These are phyloP conservation scores for Pelochelys cantorii DNA, from an alignment of 2,797 vertebrate genomes.

Conservation along the genomic window DNA sequence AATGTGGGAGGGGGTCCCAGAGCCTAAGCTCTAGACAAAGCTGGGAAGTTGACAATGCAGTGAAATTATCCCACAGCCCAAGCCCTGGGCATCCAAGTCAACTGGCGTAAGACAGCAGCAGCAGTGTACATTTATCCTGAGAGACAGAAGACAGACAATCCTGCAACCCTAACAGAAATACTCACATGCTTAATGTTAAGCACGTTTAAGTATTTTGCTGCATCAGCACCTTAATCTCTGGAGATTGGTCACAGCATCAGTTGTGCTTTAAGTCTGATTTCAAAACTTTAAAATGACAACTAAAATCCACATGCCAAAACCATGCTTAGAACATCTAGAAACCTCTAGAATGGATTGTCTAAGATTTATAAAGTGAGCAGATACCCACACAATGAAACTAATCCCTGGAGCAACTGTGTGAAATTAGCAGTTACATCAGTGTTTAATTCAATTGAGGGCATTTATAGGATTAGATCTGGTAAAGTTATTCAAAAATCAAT, in stretches of 20 bases:
- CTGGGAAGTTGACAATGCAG: neutral
- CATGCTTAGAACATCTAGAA: neutral
- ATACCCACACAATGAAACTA: neutral
- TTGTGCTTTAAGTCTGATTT: neutral
- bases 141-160: neutral
- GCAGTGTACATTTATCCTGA: neutral
- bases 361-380: neutral
- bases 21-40: neutral
- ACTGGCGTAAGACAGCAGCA: neutral
- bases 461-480: neutral
- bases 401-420: neutral
- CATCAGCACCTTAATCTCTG: neutral
- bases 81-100: neutral
- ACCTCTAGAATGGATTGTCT: neutral
- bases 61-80: neutral
- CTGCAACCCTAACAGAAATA: neutral
- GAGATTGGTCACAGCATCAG: neutral
- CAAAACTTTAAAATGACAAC: neutral
- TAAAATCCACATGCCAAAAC: neutral
- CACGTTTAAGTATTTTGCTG: neutral
- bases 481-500: neutral
- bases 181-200: neutral
- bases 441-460: neutral
- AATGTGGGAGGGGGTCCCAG: neutral
- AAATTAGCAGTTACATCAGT: constrained; percentile 29